phyloP scores from a whole-genome alignment of 2,113 vertebrate species.

The Laticauda laticaudata region DNA sequence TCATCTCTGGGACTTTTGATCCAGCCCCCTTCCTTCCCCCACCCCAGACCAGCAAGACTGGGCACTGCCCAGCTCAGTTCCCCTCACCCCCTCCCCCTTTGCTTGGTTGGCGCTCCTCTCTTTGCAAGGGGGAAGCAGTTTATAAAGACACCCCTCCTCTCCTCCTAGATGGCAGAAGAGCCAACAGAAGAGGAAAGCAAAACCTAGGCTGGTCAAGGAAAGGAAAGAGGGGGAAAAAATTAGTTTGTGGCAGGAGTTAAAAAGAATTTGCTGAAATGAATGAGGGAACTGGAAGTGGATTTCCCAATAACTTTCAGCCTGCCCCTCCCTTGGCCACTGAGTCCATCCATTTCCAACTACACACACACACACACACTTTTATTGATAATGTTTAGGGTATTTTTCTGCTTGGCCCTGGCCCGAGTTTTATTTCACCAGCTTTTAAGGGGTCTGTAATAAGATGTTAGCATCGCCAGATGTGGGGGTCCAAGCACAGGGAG shows the following conservation, averaged over 20 bases:
- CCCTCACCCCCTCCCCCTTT: rapidly evolving
- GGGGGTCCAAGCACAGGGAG: not conserved
- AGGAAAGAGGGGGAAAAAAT: no score
- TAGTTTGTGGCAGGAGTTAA: slow-evolving; percentile 60
- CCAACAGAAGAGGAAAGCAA: no score
- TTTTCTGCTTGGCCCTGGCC: not conserved
- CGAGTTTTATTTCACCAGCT: not conserved
- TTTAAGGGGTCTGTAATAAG: not conserved
- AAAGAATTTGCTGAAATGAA: slow-evolving; percentile 67
- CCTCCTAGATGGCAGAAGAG: no score
- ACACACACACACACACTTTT: no score
- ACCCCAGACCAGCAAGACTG: not conserved
- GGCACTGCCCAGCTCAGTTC: not conserved
- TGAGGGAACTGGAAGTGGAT: slow-evolving; percentile 67
- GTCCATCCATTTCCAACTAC: slow-evolving; percentile 52
- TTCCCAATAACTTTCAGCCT: slow-evolving; percentile 53
- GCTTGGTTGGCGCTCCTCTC: not conserved
- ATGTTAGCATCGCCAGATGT: not conserved
- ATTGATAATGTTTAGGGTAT: not conserved
- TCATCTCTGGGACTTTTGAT: not conserved
- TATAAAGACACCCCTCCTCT: not conserved
- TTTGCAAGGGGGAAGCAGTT: not conserved
- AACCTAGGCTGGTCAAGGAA: no score
- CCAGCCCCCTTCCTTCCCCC: not conserved
- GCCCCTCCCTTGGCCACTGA: slow-evolving; percentile 41